Evolutionary conservation across 2,797 vertebrate genomes (phyloP), one percentile per base, ranked within the genome.

Genomic region (Falco concolor): DNA sequence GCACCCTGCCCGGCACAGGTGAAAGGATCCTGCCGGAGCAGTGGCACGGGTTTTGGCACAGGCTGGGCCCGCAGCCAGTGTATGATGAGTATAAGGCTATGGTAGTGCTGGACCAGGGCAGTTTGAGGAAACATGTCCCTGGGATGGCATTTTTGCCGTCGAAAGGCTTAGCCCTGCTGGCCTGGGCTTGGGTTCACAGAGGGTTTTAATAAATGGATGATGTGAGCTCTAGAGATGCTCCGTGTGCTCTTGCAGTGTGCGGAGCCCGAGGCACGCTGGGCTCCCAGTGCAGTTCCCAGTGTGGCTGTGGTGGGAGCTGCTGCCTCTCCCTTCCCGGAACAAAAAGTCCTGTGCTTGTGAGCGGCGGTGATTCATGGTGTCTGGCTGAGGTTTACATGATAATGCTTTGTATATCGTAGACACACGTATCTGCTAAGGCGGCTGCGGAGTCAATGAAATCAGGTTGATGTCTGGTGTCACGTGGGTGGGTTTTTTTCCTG

Each of bases 401-500:
- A 49, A 27, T 1, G 24, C 91, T 88, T n/a, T 64, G 63, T 76
- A 79, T 60, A 47, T 60, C 57, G 3, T 2, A 74, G 53, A 61
- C 47, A 12, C 49, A 11, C 52, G 7, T 76, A 79, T 81, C 94
- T 52, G 30, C 84, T 9, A 4, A 53, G 77, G 10, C 6, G 65
- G 83, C 81, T 73, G 95, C 12, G 2, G 45, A 64, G 63, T n/a
- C 19, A 24, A 59, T 57, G 79, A 52, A 92, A 78, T 67, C 78
- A 7, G 63, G 68, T 49, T 79, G 90, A 81, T 93, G 74, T 38
- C 85, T 91, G 93, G 91, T 79, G 89, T 1, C 20, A 27, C 14
- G 90, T 94, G 89, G 91, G 83, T 91, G 79, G 44, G 24, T 19
- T 64, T 75, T 85, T 68, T 84, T 75, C 89, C 81, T 87, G 25